Evolutionary conservation across 35 echinoderm and acorn worm species (phyloP).

Genomic region (Apostichopus parvimensis): DNA sequence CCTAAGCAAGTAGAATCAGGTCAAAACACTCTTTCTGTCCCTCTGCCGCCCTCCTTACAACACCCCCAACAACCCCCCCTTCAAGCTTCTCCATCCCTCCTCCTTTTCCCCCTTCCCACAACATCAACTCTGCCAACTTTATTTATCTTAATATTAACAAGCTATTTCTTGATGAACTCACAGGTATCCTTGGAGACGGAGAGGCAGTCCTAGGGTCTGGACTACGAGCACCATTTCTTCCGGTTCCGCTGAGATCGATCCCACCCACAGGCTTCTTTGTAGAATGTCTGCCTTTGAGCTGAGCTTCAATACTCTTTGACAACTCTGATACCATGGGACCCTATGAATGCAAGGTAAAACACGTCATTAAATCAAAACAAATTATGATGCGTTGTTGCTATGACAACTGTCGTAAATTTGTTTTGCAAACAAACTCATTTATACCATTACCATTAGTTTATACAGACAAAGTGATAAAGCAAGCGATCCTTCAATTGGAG

Average conservation of each 20-base stretch:
- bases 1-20: neutral
- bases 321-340: conserved; percentile 73
- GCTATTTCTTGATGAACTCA: conserved; percentile 45
- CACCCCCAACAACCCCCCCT: too few species aligned
- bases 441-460: too few species aligned
- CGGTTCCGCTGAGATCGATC: conserved; percentile 70
- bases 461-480: too few species aligned
- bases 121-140: neutral
- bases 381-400: too few species aligned
- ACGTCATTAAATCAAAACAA: too few species aligned
- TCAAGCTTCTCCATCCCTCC: neutral
- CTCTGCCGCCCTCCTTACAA: too few species aligned
- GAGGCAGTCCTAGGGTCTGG: conserved; percentile 49
- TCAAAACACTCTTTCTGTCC: too few species aligned
- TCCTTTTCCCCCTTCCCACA: neutral
- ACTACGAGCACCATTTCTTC: conserved; percentile 31
- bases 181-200: conserved; percentile 88
- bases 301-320: conserved; percentile 74
- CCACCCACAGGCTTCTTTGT: conserved; percentile 78
- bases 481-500: too few species aligned
- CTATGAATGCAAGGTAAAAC: neutral
- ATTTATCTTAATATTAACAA: neutral
- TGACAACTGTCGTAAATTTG: too few species aligned
- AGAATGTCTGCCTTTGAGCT: conserved; percentile 58
- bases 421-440: too few species aligned